Conservation (phyloP, 2,888 invertebrate genomes). For the Pelosia muscerda region DNA sequence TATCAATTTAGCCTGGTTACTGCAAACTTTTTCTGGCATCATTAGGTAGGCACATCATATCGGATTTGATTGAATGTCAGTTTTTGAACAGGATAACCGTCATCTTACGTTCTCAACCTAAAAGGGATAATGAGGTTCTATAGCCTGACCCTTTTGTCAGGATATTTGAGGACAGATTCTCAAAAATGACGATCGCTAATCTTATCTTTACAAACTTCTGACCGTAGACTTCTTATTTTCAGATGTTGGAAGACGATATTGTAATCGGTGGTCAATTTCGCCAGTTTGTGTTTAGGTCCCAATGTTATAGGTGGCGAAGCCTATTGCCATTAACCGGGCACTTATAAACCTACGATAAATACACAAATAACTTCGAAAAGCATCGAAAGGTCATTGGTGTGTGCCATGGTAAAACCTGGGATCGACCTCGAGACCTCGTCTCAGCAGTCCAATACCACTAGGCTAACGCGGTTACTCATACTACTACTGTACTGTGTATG, state of each 20-base stretch:
- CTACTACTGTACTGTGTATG: no score
- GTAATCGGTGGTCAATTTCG: not conserved
- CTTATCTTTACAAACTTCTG: not conserved
- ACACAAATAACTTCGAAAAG: no score
- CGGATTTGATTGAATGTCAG: slow-evolving; percentile 4
- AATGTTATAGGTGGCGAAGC: no score
- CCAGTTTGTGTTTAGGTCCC: no score
- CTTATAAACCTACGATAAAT: no score
- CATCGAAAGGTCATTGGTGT: no score
- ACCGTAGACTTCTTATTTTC: not conserved
- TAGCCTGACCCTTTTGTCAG: slow-evolving; percentile 1
- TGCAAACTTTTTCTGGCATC: not conserved
- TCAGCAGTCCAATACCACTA: no score
- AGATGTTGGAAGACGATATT: not conserved
- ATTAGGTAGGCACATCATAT: not conserved
- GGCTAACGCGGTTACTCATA: no score
- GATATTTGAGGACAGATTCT: not conserved
- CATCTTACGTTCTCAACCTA: not conserved
- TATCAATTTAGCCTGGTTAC: not conserved
- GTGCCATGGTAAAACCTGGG: no score
- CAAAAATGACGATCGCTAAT: not conserved
- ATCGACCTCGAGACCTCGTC: no score
- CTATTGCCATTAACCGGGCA: no score
- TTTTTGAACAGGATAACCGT: not conserved
- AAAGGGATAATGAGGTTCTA: slow-evolving; percentile 4